A percentile compares a stretch with the other conserved stretches of the same genome.
Conservation (phyloP, 2,888 invertebrate genomes). For the Agriopis leucophaearia region DNA sequence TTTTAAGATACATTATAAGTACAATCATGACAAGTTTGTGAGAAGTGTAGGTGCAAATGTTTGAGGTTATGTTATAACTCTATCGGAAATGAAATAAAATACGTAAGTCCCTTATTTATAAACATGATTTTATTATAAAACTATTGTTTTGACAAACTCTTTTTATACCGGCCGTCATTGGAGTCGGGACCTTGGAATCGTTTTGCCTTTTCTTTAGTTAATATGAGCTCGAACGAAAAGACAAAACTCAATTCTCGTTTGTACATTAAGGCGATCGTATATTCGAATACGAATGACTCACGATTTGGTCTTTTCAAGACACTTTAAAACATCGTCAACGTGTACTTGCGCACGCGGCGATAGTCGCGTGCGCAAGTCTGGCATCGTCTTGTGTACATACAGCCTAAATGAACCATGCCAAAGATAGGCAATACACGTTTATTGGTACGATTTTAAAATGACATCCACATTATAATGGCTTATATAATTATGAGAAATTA, state of each 20-base stretch:
- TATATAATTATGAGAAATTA: slow-evolving; percentile 5
- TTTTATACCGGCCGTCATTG: too few relatives aligned
- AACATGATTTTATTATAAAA: not conserved
- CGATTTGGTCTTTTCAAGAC: too few relatives aligned
- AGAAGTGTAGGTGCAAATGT: slow-evolving; percentile 32
- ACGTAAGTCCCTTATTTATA: not conserved
- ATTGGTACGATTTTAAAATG: not conserved
- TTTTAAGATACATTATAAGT: slow-evolving; percentile 49
- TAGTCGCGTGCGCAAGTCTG: too few relatives aligned
- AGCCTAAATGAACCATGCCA: not conserved
- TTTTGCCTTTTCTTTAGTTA: too few relatives aligned
- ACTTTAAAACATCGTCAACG: too few relatives aligned
- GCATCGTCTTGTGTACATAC: not conserved
- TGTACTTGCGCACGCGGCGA: too few relatives aligned
- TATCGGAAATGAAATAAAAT: not conserved
- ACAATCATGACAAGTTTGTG: slow-evolving; percentile 51
- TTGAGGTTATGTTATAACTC: slow-evolving; percentile 17
- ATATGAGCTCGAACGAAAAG: too few relatives aligned
- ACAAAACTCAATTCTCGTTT: too few relatives aligned
- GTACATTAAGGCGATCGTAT: too few relatives aligned
- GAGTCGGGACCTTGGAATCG: too few relatives aligned
- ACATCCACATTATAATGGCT: not conserved
- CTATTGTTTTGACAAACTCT: not conserved
- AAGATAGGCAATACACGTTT: not conserved
- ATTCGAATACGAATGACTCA: too few relatives aligned